Base-by-base conservation (phyloP, 2,113 vertebrate genomes). In the Sorex fumeus region DNA sequence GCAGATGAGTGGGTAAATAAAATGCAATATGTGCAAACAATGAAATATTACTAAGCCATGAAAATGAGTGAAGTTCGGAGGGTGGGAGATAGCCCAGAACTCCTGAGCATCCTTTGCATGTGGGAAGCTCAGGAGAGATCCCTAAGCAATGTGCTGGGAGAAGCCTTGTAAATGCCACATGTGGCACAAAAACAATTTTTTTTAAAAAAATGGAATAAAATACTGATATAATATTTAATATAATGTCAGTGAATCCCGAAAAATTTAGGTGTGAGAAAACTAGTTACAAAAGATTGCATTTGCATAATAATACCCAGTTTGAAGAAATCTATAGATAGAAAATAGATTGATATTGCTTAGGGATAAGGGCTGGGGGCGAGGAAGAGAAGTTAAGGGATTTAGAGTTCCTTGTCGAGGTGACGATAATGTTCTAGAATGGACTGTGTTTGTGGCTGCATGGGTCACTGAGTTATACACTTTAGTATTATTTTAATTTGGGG, bases 381-480 rank as follows among this genome's bases (percentile, higher is more conserved):
- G 7, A 4, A 27, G 57, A 78, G 25, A 60, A 71, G 76, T n/a
- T 28, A 82, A 36, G 74, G 13, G 2, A 2, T 32, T 40, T 19
- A 40, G 6, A 1, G 40, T 72, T 87, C 84, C 18, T 64, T 87
- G 40, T 27, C 45, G 75, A 89, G 11, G 10, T 45, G 40, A 60
- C 21, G 47, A 88, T 85, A 88, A 72, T 79, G 30, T 74, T 47
- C 45, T 87, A 67, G 82, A 83, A 78, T 82, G 1, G 43, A 83
- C 11, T 40, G 21, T 25, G 21, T 25, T 47, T 43, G 19, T 69
- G 9, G 76, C n/a, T 88, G 60, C 3, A 10, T 3, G 1, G n/a
- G 36, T 83, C 32, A 50, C 45, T 77, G 66, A 72, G 53, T 32
- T 57, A 19, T 47, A 28, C 11, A 27, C 7, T 66, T 60, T 60